phyloP scores from a whole-genome alignment of 1,140 invertebrate genomes.

The Aradophagus sp. region DNA sequence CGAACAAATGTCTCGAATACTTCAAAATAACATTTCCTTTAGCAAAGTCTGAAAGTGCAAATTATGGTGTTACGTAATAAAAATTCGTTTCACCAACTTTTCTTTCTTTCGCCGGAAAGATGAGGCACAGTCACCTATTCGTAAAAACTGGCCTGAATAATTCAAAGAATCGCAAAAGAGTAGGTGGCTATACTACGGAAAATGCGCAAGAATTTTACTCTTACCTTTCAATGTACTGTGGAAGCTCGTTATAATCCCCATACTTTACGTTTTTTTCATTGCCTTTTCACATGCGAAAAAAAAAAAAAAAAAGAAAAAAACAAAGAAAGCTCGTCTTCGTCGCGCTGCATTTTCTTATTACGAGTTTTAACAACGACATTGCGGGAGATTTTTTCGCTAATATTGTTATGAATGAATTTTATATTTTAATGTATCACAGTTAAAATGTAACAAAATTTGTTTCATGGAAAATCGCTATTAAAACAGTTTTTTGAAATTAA shows the following conservation, averaged over 20 bases:
- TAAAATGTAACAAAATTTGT: too few species aligned
- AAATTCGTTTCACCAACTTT: slow-evolving; percentile 41
- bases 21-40: slow-evolving; percentile 26
- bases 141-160: slow-evolving; percentile 57
- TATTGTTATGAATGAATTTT: too few species aligned
- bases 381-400: too few species aligned
- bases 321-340: not conserved
- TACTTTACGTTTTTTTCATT: slow-evolving; percentile 33
- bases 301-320: slow-evolving; percentile 12
- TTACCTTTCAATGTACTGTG: slow-evolving; percentile 35
- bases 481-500: too few species aligned
- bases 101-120: slow-evolving; percentile 28
- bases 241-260: slow-evolving; percentile 29
- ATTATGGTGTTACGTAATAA: slow-evolving; percentile 38
- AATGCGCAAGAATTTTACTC: slow-evolving; percentile 36
- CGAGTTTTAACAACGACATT: too few species aligned
- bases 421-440: too few species aligned
- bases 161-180: slow-evolving; percentile 45
- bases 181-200: slow-evolving; percentile 21
- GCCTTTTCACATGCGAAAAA: too few species aligned
- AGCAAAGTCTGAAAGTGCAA: slow-evolving; percentile 24
- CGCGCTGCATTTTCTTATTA: too few species aligned
- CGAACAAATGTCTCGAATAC: slow-evolving; percentile 5
- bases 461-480: too few species aligned
- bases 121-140: slow-evolving; percentile 42